Conservation (phyloP, 2,888 invertebrate genomes). For the Erannis defoliaria region DNA sequence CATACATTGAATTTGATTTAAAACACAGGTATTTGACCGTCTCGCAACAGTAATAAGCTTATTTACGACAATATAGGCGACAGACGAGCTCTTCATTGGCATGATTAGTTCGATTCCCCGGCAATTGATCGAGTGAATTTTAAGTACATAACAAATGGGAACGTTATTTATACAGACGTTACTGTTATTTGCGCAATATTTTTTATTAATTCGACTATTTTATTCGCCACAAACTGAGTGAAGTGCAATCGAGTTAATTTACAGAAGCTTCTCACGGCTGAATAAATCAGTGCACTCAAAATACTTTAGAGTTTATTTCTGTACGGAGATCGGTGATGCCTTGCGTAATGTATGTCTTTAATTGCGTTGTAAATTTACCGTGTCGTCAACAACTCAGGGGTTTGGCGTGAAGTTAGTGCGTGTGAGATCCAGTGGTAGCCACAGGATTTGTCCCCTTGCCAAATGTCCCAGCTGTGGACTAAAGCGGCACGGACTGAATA, state of each 20-base stretch:
- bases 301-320: conserved; percentile 63
- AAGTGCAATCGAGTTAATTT: conserved; percentile 61
- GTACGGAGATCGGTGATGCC: conserved; percentile 58
- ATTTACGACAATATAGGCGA: conserved; percentile 67
- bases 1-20: conserved; percentile 72
- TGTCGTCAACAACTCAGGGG: conserved; percentile 61
- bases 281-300: conserved; percentile 66
- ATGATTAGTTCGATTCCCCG: conserved; percentile 65
- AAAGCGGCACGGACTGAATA: conserved; percentile 74
- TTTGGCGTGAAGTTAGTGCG: conserved; percentile 56
- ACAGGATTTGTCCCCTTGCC: conserved; percentile 75
- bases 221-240: conserved; percentile 57
- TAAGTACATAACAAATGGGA: conserved; percentile 64
- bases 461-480: conserved; percentile 82
- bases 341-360: conserved; percentile 71
- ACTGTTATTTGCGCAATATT: conserved; percentile 56
- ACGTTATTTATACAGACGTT: conserved; percentile 59
- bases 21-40: conserved; percentile 81
- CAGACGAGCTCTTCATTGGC: conserved; percentile 60
- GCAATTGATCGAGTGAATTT: conserved; percentile 65
- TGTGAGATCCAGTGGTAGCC: conserved; percentile 54
- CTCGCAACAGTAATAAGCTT: conserved; percentile 67
- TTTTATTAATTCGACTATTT: conserved; percentile 65
- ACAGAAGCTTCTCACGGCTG: conserved; percentile 53
- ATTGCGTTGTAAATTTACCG: conserved; percentile 62